These are phyloP conservation scores for Macrosoma leucophasiata DNA, from an alignment of 2,888 invertebrate genomes.

Conservation along the genomic window DNA sequence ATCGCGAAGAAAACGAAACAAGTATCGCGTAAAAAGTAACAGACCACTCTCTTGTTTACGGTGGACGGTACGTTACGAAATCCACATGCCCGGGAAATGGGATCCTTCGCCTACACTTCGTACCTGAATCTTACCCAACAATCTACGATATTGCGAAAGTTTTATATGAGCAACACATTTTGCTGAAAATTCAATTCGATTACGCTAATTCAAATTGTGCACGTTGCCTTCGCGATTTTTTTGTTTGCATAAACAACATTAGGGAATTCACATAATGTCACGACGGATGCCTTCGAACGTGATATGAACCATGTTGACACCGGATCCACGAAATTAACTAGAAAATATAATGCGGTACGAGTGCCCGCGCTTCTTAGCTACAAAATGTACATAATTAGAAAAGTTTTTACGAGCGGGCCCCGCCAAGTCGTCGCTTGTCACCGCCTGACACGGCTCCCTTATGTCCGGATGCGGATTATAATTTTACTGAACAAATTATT, in stretches of 20 bases:
- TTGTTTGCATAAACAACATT: no score
- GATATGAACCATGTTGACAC: slow-evolving; percentile 36
- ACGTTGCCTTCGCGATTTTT: no score
- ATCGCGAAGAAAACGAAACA: slow-evolving; percentile 42
- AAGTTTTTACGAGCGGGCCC: slow-evolving; percentile 69
- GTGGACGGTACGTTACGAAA: slow-evolving; percentile 32
- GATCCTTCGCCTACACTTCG: no score
- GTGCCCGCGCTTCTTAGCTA: slow-evolving; percentile 56
- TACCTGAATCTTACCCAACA: no score
- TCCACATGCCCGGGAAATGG: no score
- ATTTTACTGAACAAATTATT: slow-evolving; percentile 62
- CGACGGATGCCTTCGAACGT: no score
- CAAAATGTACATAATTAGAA: slow-evolving; percentile 74
- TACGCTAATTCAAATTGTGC: no score
- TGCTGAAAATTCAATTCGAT: no score
- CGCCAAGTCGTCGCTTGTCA: slow-evolving; percentile 63
- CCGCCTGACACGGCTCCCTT: slow-evolving; percentile 51
- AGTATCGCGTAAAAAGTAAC: slow-evolving; percentile 54
- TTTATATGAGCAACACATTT: no score
- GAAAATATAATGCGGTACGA: slow-evolving; percentile 61
- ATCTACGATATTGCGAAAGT: no score
- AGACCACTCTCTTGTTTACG: slow-evolving; percentile 50
- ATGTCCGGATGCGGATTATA: slow-evolving; percentile 62
- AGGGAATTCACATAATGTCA: no score
- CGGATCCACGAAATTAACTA: slow-evolving; percentile 61